Evolutionary conservation across 1,140 invertebrate species (phyloP), one percentile per base, ranked within the genome.

Genomic region (Agrypnia vestita): DNA sequence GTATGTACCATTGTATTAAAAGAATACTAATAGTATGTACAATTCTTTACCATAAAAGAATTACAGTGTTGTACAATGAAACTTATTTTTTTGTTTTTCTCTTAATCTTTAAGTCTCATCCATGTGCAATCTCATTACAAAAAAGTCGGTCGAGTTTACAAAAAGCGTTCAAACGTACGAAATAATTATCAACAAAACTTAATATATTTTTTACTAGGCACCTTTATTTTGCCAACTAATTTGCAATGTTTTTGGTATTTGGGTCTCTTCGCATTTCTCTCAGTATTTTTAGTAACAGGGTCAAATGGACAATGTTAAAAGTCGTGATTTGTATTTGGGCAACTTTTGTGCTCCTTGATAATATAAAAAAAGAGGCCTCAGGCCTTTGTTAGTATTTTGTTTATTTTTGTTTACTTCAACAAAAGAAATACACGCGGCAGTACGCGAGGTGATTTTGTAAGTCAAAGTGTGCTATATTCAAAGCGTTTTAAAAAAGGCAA

Each of bases 261-360:
- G 53, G 9, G 7, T 19, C 15, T 19, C 19, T 56, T 19, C 19
- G 53, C 53, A 56, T 56, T 56, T 19, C 53, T 56, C 53, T 19
- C 15, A 19, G 15, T 56, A 56, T 56, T 56, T 56, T 56, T 56
- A 56, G 53, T 56, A 35, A 11, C 10, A 13, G 53, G 53, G 53
- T 56, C 53, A 56, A 17, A 56, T 56, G 53, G 53, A 56, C 53
- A 56, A 56, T 56, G 53, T 56, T 56, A 17, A 56, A 56, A 56
- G 53, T 56, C 53, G 53, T 56, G 53, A 56, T 56, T 56, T 56
- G 53, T 56, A 56, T 56, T 56, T 11, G 53, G 53, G 53, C 19
- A 56, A 56, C 53, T 56, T 55, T 56, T 56, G 53, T 56, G 53
- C 53, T 56, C 53, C 53, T 56, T 56, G 53, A 56, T 17, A 56